Evolutionary conservation across 2,888 invertebrate genomes (phyloP).

Genomic region (Drosophila borealis): DNA sequence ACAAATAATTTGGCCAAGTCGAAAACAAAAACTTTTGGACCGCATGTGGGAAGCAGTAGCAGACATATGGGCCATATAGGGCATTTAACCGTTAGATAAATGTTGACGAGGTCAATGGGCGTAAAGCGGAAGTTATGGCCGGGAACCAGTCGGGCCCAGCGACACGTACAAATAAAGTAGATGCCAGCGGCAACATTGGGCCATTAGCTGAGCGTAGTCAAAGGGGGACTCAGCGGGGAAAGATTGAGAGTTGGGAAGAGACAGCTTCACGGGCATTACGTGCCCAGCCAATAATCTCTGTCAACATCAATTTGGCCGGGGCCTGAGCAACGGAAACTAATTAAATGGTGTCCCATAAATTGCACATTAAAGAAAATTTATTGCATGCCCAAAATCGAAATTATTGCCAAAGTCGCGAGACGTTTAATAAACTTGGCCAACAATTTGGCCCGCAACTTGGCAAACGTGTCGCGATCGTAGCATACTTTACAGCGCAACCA

Average conservation of each 20-base stretch:
- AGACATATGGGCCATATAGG: constrained; percentile 27
- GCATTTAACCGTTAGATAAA: constrained; percentile 75
- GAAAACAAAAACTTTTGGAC: constrained; percentile 54
- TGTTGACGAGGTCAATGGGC: constrained; percentile 77
- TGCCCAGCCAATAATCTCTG: constrained; percentile 81
- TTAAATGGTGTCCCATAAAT: constrained; percentile 84
- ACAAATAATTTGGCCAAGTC: constrained; percentile 56
- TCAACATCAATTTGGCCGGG: constrained; percentile 81
- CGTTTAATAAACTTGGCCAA: constrained; percentile 76
- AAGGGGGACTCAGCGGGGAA: constrained; percentile 3
- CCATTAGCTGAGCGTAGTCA: constrained; percentile 57
- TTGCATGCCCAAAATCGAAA: constrained; percentile 77
- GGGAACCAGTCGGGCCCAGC: constrained; percentile 51
- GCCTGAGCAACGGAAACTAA: constrained; percentile 78
- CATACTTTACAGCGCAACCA: constrained; percentile 54
- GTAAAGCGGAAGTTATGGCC: constrained; percentile 76
- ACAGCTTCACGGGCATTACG: constrained; percentile 63
- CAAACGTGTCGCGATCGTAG: constrained; percentile 71
- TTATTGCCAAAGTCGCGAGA: constrained; percentile 78
- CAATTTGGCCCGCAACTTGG: constrained; percentile 44
- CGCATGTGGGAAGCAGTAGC: constrained; percentile 3
- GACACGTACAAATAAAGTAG: constrained; percentile 75
- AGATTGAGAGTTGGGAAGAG: background rate
- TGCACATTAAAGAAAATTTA: constrained; percentile 83
- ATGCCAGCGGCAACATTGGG: constrained; percentile 61